Percentiles rank a stretch among this genome's conserved stretches.
Evolutionary conservation across 2,113 vertebrate genomes (phyloP).

Genomic region (Brachyistius frenatus): DNA sequence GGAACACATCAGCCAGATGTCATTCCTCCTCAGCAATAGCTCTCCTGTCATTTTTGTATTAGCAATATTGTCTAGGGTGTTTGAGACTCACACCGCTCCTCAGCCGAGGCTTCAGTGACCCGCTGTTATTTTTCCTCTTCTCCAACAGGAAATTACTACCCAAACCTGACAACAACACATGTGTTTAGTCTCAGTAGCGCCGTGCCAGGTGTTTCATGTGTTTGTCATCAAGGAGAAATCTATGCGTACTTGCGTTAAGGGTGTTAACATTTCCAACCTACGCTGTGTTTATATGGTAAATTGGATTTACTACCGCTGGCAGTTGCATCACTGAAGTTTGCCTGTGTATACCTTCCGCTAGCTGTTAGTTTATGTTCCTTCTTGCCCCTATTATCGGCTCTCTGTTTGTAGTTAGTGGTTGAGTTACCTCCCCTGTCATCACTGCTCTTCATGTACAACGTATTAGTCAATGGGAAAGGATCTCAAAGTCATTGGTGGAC

Average conservation of each 20-base stretch:
- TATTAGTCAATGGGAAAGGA: neutral
- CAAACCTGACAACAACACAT: conserved; percentile 57
- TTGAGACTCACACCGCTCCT: conserved; percentile 14
- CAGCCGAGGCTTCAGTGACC: conserved; percentile 21
- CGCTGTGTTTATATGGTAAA: conserved; percentile 30
- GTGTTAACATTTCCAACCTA: conserved; percentile 52
- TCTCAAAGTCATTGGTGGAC: neutral
- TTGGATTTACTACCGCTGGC: conserved; percentile 61
- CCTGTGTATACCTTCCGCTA: conserved; percentile 35
- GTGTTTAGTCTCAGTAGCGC: conserved; percentile 59
- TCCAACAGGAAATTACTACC: conserved; percentile 70
- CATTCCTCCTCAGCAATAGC: conserved; percentile 33
- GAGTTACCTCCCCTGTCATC: neutral
- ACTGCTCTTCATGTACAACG: neutral
- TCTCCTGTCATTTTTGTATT: conserved; percentile 18
- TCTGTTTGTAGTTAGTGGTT: conserved; percentile 3
- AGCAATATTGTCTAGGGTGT: conserved; percentile 31
- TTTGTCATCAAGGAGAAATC: conserved; percentile 58
- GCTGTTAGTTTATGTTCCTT: conserved; percentile 39
- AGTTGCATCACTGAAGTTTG: conserved; percentile 27
- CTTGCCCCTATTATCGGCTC: neutral
- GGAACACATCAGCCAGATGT: conserved; percentile 55
- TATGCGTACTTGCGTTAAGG: conserved; percentile 52
- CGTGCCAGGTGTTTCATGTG: conserved; percentile 53
- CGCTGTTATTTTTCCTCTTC: conserved; percentile 61